These are phyloP conservation scores for Zoanthus gigantus DNA, from an alignment of 92 coral and sea anemone genomes.

Conservation along the genomic window DNA sequence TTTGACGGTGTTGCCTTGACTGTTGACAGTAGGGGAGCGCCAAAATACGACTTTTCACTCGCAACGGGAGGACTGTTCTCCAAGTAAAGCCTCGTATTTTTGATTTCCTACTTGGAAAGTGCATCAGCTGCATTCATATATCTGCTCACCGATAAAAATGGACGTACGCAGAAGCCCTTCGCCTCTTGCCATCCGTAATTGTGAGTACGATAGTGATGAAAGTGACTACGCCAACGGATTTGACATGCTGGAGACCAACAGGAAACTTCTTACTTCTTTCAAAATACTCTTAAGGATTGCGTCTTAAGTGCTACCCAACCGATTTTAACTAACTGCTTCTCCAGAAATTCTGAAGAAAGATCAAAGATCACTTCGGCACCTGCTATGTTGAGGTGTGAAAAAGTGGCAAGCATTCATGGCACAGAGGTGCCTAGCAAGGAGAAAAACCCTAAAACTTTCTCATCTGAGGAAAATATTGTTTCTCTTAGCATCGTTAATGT, in stretches of 20 bases:
- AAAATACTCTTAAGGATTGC: slow-evolving; percentile 5
- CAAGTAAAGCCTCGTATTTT: slow-evolving; percentile 9
- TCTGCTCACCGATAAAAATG: slow-evolving; percentile 10
- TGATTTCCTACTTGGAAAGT: slow-evolving; percentile 6
- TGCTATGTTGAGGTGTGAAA: slow-evolving; percentile 10
- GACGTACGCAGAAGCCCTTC: slow-evolving; percentile 12
- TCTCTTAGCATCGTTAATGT: slow-evolving; percentile 6
- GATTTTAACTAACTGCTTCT: slow-evolving; percentile 5
- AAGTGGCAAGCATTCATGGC: slow-evolving; percentile 11
- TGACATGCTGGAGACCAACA: slow-evolving; percentile 11
- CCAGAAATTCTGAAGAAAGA: slow-evolving; percentile 9
- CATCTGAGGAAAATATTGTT: slow-evolving; percentile 8
- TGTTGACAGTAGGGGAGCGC: slow-evolving; percentile 12
- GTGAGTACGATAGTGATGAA: slow-evolving; percentile 10
- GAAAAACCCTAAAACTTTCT: slow-evolving; percentile 8
- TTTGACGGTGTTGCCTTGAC: slow-evolving; percentile 11
- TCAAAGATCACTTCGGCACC: slow-evolving; percentile 10
- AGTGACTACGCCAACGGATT: slow-evolving; percentile 11
- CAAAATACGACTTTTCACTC: slow-evolving; percentile 9
- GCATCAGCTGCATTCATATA: slow-evolving; percentile 6
- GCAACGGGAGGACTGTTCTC: slow-evolving; percentile 12
- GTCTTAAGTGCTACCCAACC: slow-evolving; percentile 11
- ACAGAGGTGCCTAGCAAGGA: slow-evolving; percentile 11
- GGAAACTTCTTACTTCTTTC: slow-evolving; percentile 6
- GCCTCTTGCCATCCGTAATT: slow-evolving; percentile 11